Base-by-base conservation (phyloP, 2,888 invertebrate genomes). In the Vanessa cardui region DNA sequence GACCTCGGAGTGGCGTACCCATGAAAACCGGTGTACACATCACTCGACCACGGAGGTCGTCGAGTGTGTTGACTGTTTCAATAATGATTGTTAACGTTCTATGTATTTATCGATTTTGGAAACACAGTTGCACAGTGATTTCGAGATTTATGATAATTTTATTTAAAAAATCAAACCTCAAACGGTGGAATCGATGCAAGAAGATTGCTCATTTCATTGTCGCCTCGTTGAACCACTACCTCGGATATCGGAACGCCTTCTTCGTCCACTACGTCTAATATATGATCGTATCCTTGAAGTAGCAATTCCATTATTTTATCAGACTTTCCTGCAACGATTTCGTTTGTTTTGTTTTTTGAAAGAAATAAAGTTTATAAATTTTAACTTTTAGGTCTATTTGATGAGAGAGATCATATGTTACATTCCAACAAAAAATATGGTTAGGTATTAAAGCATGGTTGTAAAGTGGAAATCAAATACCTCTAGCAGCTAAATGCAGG, bases 271-370 rank as follows among this genome's bases (percentile, higher is more conserved):
- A 97, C 93, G 80, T 97, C 97, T 60, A 97, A 85, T 64, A 98
- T 96, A 77, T 97, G 97, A 80, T 98, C 97, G 81, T 98, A 98
- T 0, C 98, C 98, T 85, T 97, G 96, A 63, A 97, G 80, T 16
- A 97, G 81, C 15, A 97, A 86, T 77, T 96, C 95, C 87, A 87
- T 89, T 72, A 93, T 86, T 78, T 88, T 90, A 21, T 92, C 90
- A 2, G 84, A 84, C 66, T 91, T 87, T 9, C 92, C 92, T 92
- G 77, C 4, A 66, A 66, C 2, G 58, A 50, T 47, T 18, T 33
- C 26, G 31, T 39, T n/a, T 33, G 12, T 15, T 52, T 16, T 15
- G 26, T 6, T 26, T 15, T 20, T 26, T 26, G 26, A 26, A 26
- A 26, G 26, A 5, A 26, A 26, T 26, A 26, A 26, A 26, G 2